These are phyloP conservation scores for Spizaetus ornatus DNA, from an alignment of 2,113 vertebrate species.

Conservation along the genomic window DNA sequence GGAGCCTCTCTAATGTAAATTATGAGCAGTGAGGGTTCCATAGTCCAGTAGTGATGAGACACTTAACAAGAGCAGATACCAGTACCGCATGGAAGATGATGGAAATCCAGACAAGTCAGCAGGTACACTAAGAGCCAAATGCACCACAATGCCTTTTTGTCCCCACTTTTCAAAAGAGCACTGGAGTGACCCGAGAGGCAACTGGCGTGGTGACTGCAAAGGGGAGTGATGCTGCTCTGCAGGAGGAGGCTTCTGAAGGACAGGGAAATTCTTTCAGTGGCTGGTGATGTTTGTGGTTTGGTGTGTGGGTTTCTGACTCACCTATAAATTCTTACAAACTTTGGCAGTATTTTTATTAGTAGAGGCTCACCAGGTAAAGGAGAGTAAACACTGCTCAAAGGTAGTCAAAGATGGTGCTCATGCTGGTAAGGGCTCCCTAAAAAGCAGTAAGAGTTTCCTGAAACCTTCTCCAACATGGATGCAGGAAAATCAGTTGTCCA, in stretches of 20 bases:
- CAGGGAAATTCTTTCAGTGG: neutral
- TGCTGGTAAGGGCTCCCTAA: neutral
- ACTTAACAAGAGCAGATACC: neutral
- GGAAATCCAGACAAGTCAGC: neutral
- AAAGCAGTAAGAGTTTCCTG: neutral
- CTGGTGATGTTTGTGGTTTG: neutral
- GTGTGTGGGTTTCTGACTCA: neutral
- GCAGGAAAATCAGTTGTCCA: neutral
- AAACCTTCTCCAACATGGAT: neutral
- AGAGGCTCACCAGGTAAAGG: neutral
- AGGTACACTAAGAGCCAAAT: neutral
- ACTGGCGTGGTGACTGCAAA: neutral
- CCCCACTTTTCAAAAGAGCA: neutral
- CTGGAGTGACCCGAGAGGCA: neutral
- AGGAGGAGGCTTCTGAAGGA: neutral
- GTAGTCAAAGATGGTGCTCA: neutral
- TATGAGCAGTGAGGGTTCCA: neutral
- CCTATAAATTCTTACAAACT: neutral
- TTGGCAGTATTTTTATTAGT: neutral
- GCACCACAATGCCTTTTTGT: neutral
- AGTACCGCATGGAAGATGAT: neutral
- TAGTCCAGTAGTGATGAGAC: neutral
- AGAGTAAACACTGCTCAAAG: neutral
- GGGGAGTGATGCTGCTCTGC: neutral
- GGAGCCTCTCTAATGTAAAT: neutral